Evolutionary conservation across 2,888 invertebrate genomes (phyloP).

Genomic region (Cistogaster globosa): DNA sequence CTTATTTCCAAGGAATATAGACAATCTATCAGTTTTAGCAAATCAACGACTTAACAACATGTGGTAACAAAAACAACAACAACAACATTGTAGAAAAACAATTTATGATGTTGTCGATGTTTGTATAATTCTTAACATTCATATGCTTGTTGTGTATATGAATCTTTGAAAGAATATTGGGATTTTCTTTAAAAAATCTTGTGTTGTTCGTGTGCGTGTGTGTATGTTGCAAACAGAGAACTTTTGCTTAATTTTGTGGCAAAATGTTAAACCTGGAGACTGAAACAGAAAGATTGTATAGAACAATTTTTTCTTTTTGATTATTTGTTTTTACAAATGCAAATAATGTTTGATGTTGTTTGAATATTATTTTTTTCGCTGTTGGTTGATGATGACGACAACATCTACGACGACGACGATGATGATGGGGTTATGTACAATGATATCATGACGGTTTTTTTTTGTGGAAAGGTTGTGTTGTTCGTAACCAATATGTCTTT

Average conservation of each 20-base stretch:
- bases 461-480: slow-evolving; percentile 31
- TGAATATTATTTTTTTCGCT: slow-evolving; percentile 18
- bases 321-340: slow-evolving; percentile 74
- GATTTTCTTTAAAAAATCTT: slow-evolving; percentile 7
- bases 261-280: slow-evolving; percentile 66
- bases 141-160: slow-evolving; percentile 43
- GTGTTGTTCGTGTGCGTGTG: not conserved
- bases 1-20: slow-evolving; percentile 69
- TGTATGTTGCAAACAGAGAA: slow-evolving; percentile 51
- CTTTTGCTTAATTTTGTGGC: slow-evolving; percentile 16
- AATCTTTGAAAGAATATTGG: slow-evolving; percentile 23
- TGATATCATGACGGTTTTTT: slow-evolving; percentile 54
- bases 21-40: slow-evolving; percentile 77
- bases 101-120: slow-evolving; percentile 81
- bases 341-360: slow-evolving; percentile 77
- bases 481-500: slow-evolving; percentile 70
- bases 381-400: slow-evolving; percentile 75
- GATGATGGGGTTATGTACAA: slow-evolving; percentile 57
- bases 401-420: slow-evolving; percentile 60
- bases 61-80: slow-evolving; percentile 65
- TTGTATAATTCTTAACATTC: slow-evolving; percentile 64
- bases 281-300: slow-evolving; percentile 21
- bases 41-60: slow-evolving; percentile 75
- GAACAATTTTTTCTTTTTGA: slow-evolving; percentile 7
- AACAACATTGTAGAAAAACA: slow-evolving; percentile 76